Percentiles rank a stretch among this genome's conserved stretches.
Conservation (phyloP, 2,888 invertebrate species). For the Eilema griseolum region DNA sequence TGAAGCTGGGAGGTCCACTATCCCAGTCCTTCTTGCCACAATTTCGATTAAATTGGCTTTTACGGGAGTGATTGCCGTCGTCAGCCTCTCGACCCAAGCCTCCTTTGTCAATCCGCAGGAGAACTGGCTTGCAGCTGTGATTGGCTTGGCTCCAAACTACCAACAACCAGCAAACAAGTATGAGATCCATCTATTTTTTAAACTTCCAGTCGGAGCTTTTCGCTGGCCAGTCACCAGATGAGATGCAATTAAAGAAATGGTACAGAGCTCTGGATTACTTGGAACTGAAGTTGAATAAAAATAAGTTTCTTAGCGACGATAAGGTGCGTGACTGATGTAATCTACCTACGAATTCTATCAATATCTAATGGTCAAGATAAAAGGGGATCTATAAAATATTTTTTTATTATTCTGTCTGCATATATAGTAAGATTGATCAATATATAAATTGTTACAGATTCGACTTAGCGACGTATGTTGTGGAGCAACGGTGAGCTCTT, state of each 20-base stretch:
- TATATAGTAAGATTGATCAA: neutral
- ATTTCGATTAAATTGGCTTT: no score
- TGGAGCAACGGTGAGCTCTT: conserved; percentile 77
- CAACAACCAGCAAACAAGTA: neutral
- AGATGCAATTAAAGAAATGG: conserved; percentile 61
- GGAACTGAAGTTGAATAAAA: conserved; percentile 59
- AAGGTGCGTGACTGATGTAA: conserved; percentile 56
- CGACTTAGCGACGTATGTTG: conserved; percentile 75
- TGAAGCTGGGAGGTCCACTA: no score
- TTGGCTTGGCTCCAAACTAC: neutral
- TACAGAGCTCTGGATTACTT: conserved; percentile 66
- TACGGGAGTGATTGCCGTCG: no score
- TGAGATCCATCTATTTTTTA: neutral
- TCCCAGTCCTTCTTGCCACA: no score
- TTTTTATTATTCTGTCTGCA: no score
- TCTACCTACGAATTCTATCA: no score
- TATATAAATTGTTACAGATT: conserved; percentile 63
- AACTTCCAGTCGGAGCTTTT: conserved; percentile 71
- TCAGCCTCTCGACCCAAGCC: no score
- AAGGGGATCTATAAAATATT: no score
- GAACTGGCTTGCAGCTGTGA: neutral
- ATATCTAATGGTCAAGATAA: no score
- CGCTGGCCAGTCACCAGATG: conserved; percentile 58
- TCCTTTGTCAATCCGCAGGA: neutral
- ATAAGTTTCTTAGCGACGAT: conserved; percentile 69